phyloP scores from a whole-genome alignment of 1,140 invertebrate species.

The Trichonephila inaurata region DNA sequence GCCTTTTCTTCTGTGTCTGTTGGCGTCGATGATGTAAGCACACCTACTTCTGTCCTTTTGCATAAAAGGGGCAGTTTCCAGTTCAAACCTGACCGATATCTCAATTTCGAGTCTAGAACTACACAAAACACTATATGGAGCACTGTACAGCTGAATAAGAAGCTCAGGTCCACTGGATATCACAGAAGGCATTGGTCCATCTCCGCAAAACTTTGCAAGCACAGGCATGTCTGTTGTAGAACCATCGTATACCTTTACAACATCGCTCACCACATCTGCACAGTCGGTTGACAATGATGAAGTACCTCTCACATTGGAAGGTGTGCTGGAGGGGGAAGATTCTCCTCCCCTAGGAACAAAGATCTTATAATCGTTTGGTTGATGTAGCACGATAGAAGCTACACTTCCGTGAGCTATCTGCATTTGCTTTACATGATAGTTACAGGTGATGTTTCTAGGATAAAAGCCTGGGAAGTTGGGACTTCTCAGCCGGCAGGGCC shows the following conservation, averaged over 20 bases:
- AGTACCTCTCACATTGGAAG: neutral
- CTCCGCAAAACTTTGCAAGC: conserved; percentile 93
- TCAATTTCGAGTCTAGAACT: conserved; percentile 88
- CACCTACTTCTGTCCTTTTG: conserved; percentile 85
- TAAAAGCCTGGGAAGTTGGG: conserved; percentile 78
- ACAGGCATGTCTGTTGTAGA: conserved; percentile 90
- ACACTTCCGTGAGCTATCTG: conserved; percentile 58
- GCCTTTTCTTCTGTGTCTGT: conserved; percentile 86
- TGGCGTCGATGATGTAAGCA: conserved; percentile 91
- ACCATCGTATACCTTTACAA: conserved; percentile 92
- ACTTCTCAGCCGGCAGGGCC: conserved; percentile 73
- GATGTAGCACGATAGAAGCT: conserved; percentile 72
- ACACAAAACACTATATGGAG: conserved; percentile 91
- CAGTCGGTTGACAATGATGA: conserved; percentile 85
- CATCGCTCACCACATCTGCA: conserved; percentile 85
- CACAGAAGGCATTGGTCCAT: conserved; percentile 90
- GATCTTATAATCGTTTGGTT: conserved; percentile 78
- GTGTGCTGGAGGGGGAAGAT: neutral
- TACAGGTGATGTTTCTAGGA: conserved; percentile 77
- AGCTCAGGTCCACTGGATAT: conserved; percentile 90
- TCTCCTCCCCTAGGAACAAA: conserved; percentile 68
- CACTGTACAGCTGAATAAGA: conserved; percentile 92
- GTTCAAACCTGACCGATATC: conserved; percentile 88
- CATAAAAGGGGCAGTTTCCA: conserved; percentile 34
- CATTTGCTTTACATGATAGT: conserved; percentile 73